Conservation (phyloP, 2,113 vertebrate genomes). For the Coreoperca whiteheadi region DNA sequence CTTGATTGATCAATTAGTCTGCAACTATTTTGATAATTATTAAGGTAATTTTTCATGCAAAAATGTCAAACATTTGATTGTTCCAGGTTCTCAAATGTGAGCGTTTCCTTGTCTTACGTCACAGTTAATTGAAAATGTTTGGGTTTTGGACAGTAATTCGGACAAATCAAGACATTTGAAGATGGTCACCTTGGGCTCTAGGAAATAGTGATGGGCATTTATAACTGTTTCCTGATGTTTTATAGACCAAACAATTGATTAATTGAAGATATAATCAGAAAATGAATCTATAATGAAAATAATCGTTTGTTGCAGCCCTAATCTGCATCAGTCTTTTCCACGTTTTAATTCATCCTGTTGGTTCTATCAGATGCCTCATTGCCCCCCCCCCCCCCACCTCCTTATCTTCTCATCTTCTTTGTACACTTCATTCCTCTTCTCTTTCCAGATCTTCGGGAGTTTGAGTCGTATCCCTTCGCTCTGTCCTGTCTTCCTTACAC, state of each 20-base stretch:
- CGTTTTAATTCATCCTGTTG: not conserved
- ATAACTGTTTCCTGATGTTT: not conserved
- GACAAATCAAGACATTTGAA: not conserved
- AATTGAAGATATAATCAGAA: not conserved
- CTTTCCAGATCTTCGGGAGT: conserved; percentile 81
- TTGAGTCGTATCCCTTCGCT: conserved; percentile 64
- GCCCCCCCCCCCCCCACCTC: not conserved
- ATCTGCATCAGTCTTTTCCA: not conserved
- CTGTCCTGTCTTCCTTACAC: conserved; percentile 73
- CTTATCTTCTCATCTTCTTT: not conserved
- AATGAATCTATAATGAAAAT: not conserved
- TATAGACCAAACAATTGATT: not conserved
- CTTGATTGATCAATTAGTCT: not conserved
- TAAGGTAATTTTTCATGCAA: not conserved
- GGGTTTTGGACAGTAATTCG: not conserved
- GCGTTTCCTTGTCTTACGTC: not conserved
- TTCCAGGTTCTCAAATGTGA: not conserved
- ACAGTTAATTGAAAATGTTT: not conserved
- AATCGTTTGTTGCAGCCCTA: not conserved
- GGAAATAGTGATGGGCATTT: not conserved
- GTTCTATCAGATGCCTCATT: not conserved
- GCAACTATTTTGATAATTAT: not conserved
- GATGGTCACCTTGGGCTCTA: not conserved
- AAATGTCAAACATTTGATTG: not conserved
- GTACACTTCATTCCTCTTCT: conserved; percentile 35